Conservation (phyloP, 2,888 invertebrate genomes). For the Epirrita christyi region DNA sequence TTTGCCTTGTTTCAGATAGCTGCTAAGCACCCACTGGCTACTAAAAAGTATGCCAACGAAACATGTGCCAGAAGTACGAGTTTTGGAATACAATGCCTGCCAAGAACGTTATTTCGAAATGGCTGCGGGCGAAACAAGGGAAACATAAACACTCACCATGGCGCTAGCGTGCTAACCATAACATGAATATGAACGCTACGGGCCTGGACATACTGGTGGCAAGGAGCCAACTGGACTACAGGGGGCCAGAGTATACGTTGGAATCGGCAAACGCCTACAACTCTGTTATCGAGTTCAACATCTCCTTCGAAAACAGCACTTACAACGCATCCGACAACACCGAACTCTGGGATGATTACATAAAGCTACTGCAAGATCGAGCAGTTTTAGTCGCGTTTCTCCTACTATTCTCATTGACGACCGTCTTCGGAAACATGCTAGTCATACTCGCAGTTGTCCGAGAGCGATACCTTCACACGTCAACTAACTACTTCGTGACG, state of each 20-base stretch:
- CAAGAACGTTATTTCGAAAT: constrained; percentile 81
- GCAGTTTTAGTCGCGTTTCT: constrained; percentile 92
- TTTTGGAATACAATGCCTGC: constrained; percentile 75
- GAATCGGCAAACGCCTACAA: constrained; percentile 58
- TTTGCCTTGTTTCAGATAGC: constrained; percentile 68
- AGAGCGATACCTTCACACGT: constrained; percentile 97
- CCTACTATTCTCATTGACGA: constrained; percentile 94
- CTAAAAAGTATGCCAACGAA: constrained; percentile 68
- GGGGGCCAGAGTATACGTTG: constrained; percentile 66
- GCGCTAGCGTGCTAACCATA: constrained; percentile 71
- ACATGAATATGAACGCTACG: constrained; percentile 74
- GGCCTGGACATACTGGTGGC: constrained; percentile 71
- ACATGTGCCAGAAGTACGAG: constrained; percentile 71
- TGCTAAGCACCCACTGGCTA: constrained; percentile 46
- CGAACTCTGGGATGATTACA: constrained; percentile 76
- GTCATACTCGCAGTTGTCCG: constrained; percentile 97
- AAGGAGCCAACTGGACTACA: constrained; percentile 72
- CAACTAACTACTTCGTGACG: constrained; percentile 98
- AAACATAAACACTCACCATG: constrained; percentile 80
- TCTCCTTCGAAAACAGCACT: constrained; percentile 60
- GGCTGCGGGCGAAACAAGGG: constrained; percentile 78
- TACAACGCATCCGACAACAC: constrained; percentile 62
- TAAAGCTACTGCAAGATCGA: constrained; percentile 86
- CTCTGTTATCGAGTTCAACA: constrained; percentile 64
- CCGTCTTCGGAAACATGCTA: constrained; percentile 97